These are phyloP conservation scores for Falco rusticolus DNA, from an alignment of 2,797 vertebrate genomes.

Conservation along the genomic window DNA sequence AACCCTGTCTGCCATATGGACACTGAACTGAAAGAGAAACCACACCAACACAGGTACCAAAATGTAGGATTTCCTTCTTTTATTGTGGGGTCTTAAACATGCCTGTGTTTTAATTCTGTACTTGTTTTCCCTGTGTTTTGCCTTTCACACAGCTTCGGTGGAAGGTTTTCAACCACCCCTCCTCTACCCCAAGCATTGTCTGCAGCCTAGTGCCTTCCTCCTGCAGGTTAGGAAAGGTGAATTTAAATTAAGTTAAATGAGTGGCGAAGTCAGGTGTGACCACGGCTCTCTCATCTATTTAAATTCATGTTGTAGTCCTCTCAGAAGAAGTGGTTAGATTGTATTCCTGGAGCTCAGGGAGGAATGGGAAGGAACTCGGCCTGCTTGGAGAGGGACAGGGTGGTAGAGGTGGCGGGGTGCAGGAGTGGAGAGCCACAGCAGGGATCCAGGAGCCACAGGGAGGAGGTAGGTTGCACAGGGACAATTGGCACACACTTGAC, in stretches of 20 bases:
- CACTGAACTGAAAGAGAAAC: background rate
- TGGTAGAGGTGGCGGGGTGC: fast-evolving
- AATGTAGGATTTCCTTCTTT: background rate
- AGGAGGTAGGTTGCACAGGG: background rate
- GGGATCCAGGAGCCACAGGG: background rate
- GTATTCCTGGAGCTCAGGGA: background rate
- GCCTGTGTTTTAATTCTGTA: background rate
- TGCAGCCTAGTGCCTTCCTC: background rate
- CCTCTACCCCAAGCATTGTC: background rate
- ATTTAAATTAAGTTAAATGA: background rate
- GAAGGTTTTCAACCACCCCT: background rate
- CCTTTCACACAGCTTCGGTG: background rate
- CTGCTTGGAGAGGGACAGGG: background rate
- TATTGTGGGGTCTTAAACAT: background rate
- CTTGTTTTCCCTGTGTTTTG: background rate
- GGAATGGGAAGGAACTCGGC: background rate
- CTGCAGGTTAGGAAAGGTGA: background rate
- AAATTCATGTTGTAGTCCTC: background rate
- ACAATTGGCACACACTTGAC: background rate
- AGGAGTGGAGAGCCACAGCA: background rate
- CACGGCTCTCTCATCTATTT: background rate
- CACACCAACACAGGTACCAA: background rate
- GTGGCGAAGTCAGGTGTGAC: background rate
- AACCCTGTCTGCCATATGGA: fast-evolving
- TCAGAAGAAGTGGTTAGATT: background rate